These are phyloP conservation scores for Anarrhichthys ocellatus DNA, from an alignment of 2,113 vertebrate genomes.

Conservation along the genomic window DNA sequence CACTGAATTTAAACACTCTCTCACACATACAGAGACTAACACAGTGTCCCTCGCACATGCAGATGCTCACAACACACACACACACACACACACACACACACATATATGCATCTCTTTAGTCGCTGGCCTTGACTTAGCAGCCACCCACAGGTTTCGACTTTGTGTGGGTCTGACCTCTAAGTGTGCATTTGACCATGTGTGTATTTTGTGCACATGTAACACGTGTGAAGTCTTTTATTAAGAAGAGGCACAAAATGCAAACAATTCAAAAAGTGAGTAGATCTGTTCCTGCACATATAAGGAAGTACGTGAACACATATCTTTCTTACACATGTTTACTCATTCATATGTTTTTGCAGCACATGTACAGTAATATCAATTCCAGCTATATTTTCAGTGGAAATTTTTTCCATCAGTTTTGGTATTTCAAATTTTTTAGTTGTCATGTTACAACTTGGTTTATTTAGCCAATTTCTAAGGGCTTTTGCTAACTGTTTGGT, in stretches of 20 bases:
- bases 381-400: neutral
- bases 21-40: conserved; percentile 65
- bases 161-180: conserved; percentile 71
- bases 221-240: conserved; percentile 31
- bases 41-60: conserved; percentile 60
- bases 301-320: neutral
- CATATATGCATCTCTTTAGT: conserved; percentile 52
- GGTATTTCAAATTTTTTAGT: neutral
- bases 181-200: conserved; percentile 55
- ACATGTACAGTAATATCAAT: neutral
- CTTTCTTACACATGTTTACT: neutral
- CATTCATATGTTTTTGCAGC: neutral
- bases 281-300: neutral
- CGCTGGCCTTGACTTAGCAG: conserved; percentile 52
- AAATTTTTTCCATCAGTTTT: neutral
- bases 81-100: conserved; percentile 64
- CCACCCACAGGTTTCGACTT: conserved; percentile 70
- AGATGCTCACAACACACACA: conserved; percentile 69
- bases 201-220: conserved; percentile 33
- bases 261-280: neutral
- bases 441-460: neutral
- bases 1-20: conserved; percentile 79
- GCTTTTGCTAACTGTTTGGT: neutral
- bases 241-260: conserved; percentile 7
- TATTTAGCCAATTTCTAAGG: neutral